Evolutionary conservation across 2,113 vertebrate genomes (phyloP), one percentile per base, ranked within the genome.

Genomic region (Phrynosoma platyrhinos): DNA sequence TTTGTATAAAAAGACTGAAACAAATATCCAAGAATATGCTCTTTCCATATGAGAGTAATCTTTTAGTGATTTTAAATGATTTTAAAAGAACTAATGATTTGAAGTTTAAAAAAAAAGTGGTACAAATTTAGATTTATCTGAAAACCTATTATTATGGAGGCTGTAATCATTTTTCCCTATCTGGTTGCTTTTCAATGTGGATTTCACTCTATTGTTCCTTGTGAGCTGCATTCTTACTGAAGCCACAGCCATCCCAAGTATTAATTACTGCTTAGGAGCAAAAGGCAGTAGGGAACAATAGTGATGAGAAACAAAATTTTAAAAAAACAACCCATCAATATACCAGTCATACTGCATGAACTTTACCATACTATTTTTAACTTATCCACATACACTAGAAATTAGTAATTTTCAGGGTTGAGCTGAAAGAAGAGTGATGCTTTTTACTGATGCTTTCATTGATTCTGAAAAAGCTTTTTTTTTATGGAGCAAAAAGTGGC

Each of bases 71-170:
- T 72, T 69, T 84, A 79, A 82, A 30, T 40, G 86, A 40, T 66
- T 84, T 84, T 0, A 23, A 82, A 93, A 81, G 52, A 78, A 58
- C 89, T 87, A 81, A 75, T 81, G 36, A 81, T 81, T 52, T 64
- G 47, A 76, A 66, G 58, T 91, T 94, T 88, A 86, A 91, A 72
- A 92, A 53, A 30, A 91, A 79, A 47, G 47, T 8, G 84, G 88
- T 91, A 92, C 92, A 94, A 93, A 94, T 95, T 90, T 85, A 94
- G 95, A 94, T 88, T 88, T 87, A 90, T 91, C 74, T 81, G 86
- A 88, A 89, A 92, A 92, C 71, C 91, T 42, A 0, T 92, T 90
- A 96, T 95, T 94, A 94, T 72, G 69, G 52, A 86, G 47, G 53
- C 90, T 90, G 69, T 75, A 95, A 93, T 95, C 0, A 89, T 91